Evolutionary conservation across 2,797 vertebrate genomes (phyloP).

Genomic region (Todus mexicanus): DNA sequence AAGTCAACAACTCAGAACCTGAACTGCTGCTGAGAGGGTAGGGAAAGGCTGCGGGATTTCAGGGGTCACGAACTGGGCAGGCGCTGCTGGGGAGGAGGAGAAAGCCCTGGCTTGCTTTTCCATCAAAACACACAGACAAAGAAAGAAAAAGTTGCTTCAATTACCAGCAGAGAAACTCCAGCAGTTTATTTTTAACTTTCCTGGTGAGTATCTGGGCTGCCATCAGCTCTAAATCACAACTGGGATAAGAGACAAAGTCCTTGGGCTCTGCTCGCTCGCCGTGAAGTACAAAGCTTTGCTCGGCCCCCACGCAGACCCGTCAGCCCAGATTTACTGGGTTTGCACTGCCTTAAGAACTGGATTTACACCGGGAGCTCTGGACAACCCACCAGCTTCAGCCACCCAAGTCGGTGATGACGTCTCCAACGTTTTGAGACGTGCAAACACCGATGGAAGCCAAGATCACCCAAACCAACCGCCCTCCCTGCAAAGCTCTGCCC

Average conservation of each 20-base stretch:
- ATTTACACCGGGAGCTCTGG: not conserved
- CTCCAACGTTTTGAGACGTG: not conserved
- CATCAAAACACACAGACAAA: not conserved
- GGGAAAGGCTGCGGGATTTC: not conserved
- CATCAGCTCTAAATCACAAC: not conserved
- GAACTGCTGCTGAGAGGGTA: not conserved
- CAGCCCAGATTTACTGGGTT: not conserved
- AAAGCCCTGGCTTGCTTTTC: not conserved
- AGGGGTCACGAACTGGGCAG: not conserved
- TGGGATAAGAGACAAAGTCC: not conserved
- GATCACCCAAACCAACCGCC: not conserved
- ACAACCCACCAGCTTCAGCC: not conserved
- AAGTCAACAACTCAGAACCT: not conserved
- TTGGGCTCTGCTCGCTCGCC: not conserved
- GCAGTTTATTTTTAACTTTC: not conserved
- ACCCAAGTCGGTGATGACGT: fast-evolving
- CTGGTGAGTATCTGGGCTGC: not conserved
- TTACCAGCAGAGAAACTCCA: not conserved
- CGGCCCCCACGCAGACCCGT: not conserved
- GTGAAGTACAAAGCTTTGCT: not conserved
- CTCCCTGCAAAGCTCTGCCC: not conserved
- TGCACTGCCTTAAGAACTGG: not conserved
- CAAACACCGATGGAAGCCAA: not conserved
- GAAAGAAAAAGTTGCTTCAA: not conserved
- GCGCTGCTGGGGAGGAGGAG: not conserved